Evolutionary conservation across 1,140 invertebrate genomes (phyloP).

Genomic region (Trichonephila clavipes): DNA sequence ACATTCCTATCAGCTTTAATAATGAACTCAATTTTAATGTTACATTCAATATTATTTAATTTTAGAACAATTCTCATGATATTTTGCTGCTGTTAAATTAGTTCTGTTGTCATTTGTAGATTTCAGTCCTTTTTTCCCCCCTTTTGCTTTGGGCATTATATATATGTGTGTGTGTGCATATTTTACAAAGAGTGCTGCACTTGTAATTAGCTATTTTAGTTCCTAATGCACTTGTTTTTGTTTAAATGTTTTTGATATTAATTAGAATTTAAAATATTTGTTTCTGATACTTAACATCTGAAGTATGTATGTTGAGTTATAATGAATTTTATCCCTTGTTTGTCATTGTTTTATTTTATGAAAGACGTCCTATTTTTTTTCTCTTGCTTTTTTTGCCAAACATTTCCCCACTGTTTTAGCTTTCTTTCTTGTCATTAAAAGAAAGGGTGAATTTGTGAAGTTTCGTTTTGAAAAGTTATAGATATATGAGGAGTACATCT

Average conservation of each 20-base stretch:
- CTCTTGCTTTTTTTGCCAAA: neutral
- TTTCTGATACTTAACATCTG: slow-evolving; percentile 36
- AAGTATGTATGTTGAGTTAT: slow-evolving; percentile 46
- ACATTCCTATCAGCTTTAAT: neutral
- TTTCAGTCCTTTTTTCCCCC: neutral
- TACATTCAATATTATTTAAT: neutral
- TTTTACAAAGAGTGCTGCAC: slow-evolving; percentile 41
- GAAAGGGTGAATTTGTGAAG: no score
- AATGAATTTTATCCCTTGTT: slow-evolving; percentile 36
- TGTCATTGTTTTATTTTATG: slow-evolving; percentile 34
- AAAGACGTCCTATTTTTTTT: neutral
- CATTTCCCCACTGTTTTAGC: no score
- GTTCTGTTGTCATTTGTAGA: neutral
- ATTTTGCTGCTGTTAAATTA: neutral
- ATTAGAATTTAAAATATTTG: slow-evolving; percentile 55
- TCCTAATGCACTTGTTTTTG: slow-evolving; percentile 40
- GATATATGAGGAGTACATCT: no score
- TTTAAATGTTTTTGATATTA: slow-evolving; percentile 46
- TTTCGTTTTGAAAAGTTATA: no score
- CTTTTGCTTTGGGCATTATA: slow-evolving; percentile 43
- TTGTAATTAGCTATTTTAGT: slow-evolving; percentile 44
- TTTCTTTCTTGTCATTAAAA: no score
- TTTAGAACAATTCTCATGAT: neutral
- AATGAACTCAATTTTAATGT: neutral
- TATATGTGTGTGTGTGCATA: neutral